Evolutionary conservation across 2,888 invertebrate species (phyloP).

Genomic region (Limulus polyphemus): DNA sequence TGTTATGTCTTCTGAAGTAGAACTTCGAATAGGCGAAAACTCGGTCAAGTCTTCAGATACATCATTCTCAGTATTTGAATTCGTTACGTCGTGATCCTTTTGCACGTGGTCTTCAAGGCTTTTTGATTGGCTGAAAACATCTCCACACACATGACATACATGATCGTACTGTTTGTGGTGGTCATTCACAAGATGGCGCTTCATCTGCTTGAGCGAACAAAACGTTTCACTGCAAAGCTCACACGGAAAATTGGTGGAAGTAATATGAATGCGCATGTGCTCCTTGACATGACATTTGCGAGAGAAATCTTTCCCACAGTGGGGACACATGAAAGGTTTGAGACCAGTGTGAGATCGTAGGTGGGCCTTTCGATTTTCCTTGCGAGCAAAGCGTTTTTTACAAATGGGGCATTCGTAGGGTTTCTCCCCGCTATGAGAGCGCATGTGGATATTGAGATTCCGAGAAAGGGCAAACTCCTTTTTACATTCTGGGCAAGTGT

Average conservation of each 20-base stretch:
- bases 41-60: no score
- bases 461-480: conserved; percentile 36
- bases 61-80: no score
- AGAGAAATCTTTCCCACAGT: conserved; percentile 68
- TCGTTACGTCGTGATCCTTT: no score
- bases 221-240: conserved; percentile 65
- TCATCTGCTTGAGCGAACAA: conserved; percentile 67
- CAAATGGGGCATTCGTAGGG: conserved; percentile 40
- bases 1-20: no score
- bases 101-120: no score
- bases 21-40: no score
- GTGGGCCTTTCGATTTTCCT: conserved; percentile 38
- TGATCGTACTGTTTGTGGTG: conserved; percentile 70
- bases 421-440: conserved; percentile 39
- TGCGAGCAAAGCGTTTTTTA: conserved; percentile 37
- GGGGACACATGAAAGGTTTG: conserved; percentile 44
- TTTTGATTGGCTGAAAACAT: conserved; percentile 31
- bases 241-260: conserved; percentile 65
- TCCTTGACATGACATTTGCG: conserved; percentile 68
- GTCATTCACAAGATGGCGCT: conserved; percentile 65
- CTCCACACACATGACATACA: conserved; percentile 69
- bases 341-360: conserved; percentile 35
- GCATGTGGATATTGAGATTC: conserved; percentile 37
- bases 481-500: conserved; percentile 38
- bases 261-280: conserved; percentile 70